Base-by-base conservation (phyloP, 53 echinoderm and acorn worm species). In the Paracentrotus lividus region DNA sequence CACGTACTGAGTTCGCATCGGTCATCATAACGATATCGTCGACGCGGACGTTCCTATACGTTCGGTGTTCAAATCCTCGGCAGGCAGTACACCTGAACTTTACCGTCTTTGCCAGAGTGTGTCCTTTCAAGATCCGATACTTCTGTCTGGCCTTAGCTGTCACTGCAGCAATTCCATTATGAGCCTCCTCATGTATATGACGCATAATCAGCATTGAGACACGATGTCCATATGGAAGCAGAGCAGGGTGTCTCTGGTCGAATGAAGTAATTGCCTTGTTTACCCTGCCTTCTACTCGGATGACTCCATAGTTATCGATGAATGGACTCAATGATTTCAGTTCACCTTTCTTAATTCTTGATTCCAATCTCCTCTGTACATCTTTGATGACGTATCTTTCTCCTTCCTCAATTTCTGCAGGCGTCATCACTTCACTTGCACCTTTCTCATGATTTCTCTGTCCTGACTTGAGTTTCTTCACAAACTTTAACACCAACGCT, bases 1-100 rank as follows among this genome's bases (percentile, higher is more conserved):
- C 92, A 24, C 95, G 67, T 85, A 94, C 77, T 26, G 92, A 34
- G 26, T 94, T 95, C 13, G 43, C 3, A n/a, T 94, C 61, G 5
- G 61, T 21, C 3, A 59, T 3, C 59, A 59, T 59, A 92, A 57
- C 67, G 75, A n/a, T 85, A 2, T 87, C 90, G 68, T 20, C 86
- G 91, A 55, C 5, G n/a, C n/a, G n/a, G n/a, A n/a, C n/a, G n/a
- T n/a, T n/a, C n/a, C n/a, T n/a, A n/a, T n/a, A n/a, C n/a, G n/a
- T 23, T 2, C 21, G 14, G 58, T 58, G 58, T 23, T 6, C 16
- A 58, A 58, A 58, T 23, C 3, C 58, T 58, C 58, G 14, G 58
- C 58, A 58, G 16, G 16, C 21, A 2, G 58, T 58, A 58, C 58
- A 58, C 21, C 58, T 58, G 21, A 18, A 58, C n/a, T 61, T 61